Percentiles rank a stretch among this genome's conserved stretches.
Evolutionary conservation across 37 sponge, comb jelly and placozoan species (phyloP).

Genomic region (Chondrilla cf. caribensis): DNA sequence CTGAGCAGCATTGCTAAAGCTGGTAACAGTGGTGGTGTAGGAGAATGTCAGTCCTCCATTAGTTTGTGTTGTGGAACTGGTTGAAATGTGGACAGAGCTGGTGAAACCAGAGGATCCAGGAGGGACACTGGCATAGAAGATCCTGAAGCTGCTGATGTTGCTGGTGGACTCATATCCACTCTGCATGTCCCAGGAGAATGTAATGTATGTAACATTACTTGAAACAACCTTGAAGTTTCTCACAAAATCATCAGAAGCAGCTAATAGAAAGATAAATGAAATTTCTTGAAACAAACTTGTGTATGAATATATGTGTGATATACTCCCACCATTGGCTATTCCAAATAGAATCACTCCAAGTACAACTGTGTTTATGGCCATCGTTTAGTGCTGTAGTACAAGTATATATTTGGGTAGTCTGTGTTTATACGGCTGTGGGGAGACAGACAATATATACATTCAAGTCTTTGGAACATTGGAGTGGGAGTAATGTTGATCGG

Average conservation of each 20-base stretch:
- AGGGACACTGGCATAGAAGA: not conserved
- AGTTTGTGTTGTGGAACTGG: not conserved
- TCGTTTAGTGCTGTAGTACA: no score
- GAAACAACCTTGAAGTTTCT: not conserved
- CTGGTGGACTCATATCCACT: not conserved
- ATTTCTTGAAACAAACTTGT: no score
- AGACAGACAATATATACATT: no score
- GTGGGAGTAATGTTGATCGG: no score
- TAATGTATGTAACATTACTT: not conserved
- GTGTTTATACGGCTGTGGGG: no score
- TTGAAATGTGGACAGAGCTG: not conserved
- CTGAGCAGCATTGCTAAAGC: not conserved
- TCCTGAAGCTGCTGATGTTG: not conserved
- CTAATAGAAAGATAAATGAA: no score
- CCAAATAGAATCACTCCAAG: no score
- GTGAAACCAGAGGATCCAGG: not conserved
- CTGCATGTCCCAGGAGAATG: constrained; percentile 18
- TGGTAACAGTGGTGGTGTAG: constrained; percentile 8
- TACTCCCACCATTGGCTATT: no score
- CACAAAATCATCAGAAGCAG: not conserved
- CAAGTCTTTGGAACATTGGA: no score
- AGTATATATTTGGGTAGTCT: no score
- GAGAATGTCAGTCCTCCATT: not conserved
- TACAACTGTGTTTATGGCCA: no score
- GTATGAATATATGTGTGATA: no score